These are phyloP conservation scores for Drosophila kepulauana DNA, from an alignment of 1,140 invertebrate genomes.

Conservation along the genomic window DNA sequence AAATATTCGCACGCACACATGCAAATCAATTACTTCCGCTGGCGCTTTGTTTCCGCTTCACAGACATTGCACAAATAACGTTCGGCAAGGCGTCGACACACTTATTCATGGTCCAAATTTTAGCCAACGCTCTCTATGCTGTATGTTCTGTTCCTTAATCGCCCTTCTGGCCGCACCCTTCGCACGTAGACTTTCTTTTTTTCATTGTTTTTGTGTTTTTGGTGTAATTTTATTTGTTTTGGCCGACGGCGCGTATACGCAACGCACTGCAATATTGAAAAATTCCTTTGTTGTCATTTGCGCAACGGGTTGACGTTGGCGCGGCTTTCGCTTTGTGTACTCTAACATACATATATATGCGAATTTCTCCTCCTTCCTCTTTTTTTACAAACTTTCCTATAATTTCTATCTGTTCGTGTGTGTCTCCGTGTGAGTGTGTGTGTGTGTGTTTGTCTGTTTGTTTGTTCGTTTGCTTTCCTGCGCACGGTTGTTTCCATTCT, in stretches of 20 bases:
- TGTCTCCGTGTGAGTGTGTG: slow-evolving; percentile 1
- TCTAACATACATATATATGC: neutral
- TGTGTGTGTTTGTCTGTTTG: slow-evolving; percentile 12
- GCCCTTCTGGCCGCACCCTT: slow-evolving; percentile 4
- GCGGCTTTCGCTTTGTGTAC: slow-evolving; percentile 8
- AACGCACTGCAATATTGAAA: slow-evolving; percentile 78
- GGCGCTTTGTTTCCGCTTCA: slow-evolving; percentile 70
- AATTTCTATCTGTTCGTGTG: neutral
- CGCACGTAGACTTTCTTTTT: slow-evolving; percentile 9
- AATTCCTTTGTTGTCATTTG: slow-evolving; percentile 79
- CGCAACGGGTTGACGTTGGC: slow-evolving; percentile 35
- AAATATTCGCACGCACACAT: slow-evolving; percentile 39
- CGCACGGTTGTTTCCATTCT: slow-evolving; percentile 46
- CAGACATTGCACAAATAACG: slow-evolving; percentile 53
- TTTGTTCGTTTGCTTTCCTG: slow-evolving; percentile 48
- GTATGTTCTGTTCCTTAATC: neutral
- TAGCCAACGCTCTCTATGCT: neutral
- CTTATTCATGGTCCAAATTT: neutral
- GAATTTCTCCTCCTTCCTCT: slow-evolving; percentile 8
- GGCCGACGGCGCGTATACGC: slow-evolving; percentile 72
- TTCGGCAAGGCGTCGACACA: slow-evolving; percentile 37
- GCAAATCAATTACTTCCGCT: slow-evolving; percentile 77
- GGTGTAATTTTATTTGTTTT: slow-evolving; percentile 80
- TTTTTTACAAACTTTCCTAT: neutral
- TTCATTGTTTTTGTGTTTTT: slow-evolving; percentile 44